Conservation (phyloP, 2,888 invertebrate genomes). For the Eupsilia transversa region DNA sequence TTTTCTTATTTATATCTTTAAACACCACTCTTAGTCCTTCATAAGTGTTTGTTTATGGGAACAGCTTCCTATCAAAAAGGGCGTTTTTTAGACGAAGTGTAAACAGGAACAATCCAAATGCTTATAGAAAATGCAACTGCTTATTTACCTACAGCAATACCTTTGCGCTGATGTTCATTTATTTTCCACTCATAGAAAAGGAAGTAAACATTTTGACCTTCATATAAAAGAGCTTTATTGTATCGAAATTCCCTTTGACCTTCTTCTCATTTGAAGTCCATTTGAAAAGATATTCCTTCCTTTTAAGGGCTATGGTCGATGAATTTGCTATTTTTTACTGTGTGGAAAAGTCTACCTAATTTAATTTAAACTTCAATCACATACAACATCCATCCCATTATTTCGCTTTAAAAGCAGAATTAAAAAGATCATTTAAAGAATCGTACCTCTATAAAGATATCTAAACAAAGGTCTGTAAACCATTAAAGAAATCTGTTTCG, state of each 20-base stretch:
- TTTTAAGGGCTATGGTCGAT: background rate
- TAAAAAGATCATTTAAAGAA: conserved; percentile 28
- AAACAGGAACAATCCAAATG: background rate
- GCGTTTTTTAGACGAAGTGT: background rate
- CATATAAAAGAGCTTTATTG: conserved; percentile 6
- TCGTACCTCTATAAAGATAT: conserved; percentile 22
- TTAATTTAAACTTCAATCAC: conserved; percentile 19
- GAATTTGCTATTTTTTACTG: no score
- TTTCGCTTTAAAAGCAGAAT: conserved; percentile 16
- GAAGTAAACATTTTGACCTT: conserved; percentile 6
- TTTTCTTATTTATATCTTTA: conserved; percentile 41
- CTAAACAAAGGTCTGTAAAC: conserved; percentile 30
- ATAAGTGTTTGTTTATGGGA: background rate
- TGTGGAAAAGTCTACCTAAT: background rate
- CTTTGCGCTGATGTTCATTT: background rate
- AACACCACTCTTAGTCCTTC: conserved; percentile 27
- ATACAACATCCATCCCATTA: conserved; percentile 29
- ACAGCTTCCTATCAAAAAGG: background rate
- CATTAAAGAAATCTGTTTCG: conserved; percentile 52
- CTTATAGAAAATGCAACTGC: background rate
- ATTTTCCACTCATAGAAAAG: background rate
- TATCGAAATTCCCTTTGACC: conserved; percentile 3
- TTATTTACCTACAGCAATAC: background rate
- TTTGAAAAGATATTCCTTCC: conserved; percentile 10
- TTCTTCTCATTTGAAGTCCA: background rate